These are phyloP conservation scores for Mechanitis mazaeus DNA, from an alignment of 2,888 invertebrate species.

Conservation along the genomic window DNA sequence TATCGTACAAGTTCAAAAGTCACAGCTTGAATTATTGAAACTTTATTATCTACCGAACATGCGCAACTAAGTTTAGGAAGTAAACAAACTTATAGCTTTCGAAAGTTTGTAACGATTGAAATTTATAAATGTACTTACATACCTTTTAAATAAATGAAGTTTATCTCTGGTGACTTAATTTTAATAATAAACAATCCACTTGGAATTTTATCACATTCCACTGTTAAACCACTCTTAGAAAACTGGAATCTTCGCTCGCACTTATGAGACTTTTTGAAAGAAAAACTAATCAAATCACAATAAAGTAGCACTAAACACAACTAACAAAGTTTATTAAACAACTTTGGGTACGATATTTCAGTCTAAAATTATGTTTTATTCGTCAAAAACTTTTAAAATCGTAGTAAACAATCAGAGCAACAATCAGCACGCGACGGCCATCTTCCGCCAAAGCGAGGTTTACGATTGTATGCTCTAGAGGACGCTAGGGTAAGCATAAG, in stretches of 20 bases:
- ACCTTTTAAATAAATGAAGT: constrained; percentile 53
- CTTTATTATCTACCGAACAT: constrained; percentile 49
- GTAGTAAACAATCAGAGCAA: constrained; percentile 69
- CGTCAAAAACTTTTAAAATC: constrained; percentile 63
- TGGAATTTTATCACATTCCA: constrained; percentile 67
- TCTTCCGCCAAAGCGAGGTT: constrained; percentile 69
- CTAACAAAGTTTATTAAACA: constrained; percentile 33
- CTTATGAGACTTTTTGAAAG: constrained; percentile 62
- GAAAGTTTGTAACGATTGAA: constrained; percentile 44
- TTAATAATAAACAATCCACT: constrained; percentile 60
- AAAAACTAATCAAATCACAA: constrained; percentile 50
- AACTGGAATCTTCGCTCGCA: constrained; percentile 65
- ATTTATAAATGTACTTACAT: constrained; percentile 36
- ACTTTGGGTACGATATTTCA: constrained; percentile 47
- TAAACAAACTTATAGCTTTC: constrained; percentile 64
- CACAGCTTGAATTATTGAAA: constrained; percentile 29
- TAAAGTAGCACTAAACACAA: constrained; percentile 41
- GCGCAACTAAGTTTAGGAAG: constrained; percentile 57
- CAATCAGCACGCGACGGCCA: constrained; percentile 72
- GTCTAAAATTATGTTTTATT: constrained; percentile 42
- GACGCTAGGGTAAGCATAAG: constrained; percentile 36
- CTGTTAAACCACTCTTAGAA: constrained; percentile 59
- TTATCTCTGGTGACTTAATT: constrained; percentile 47
- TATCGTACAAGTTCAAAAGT: constrained; percentile 21
- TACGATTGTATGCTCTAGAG: constrained; percentile 56